Conservation (phyloP, 2,888 invertebrate species). For the Agrotis clavis region DNA sequence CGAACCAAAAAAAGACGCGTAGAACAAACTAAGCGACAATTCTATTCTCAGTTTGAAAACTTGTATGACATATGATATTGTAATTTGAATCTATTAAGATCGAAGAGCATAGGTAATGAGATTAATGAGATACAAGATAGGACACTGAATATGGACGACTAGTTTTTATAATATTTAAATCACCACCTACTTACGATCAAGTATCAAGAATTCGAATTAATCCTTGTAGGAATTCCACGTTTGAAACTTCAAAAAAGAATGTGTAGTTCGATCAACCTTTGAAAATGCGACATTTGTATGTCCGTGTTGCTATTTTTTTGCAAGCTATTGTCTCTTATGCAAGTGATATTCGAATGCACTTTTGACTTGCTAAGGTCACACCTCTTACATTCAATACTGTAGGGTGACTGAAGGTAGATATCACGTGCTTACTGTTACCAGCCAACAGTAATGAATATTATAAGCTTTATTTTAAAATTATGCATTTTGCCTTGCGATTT, state of each 20-base stretch:
- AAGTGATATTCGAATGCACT: conserved; percentile 46
- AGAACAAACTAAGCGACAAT: conserved; percentile 12
- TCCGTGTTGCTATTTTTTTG: conserved; percentile 48
- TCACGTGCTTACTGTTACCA: conserved; percentile 46
- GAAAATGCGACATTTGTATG: conserved; percentile 58
- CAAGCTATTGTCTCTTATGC: conserved; percentile 29
- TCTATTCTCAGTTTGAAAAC: conserved; percentile 18
- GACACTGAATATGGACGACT: conserved; percentile 21
- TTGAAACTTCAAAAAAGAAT: conserved; percentile 34
- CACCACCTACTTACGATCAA: conserved; percentile 1
- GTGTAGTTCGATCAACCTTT: conserved; percentile 50
- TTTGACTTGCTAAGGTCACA: conserved; percentile 58
- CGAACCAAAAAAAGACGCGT: neutral
- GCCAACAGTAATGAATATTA: conserved; percentile 2
- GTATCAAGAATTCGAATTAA: conserved; percentile 1
- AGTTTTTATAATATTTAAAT: conserved; percentile 13
- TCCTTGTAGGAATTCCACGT: conserved; percentile 20
- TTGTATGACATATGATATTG: conserved; percentile 44
- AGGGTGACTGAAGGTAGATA: conserved; percentile 11
- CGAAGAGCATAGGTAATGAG: conserved; percentile 11
- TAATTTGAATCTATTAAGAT: conserved; percentile 48
- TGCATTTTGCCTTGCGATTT: no score
- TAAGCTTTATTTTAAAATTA: no score
- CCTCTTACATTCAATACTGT: conserved; percentile 50
- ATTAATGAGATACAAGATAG: conserved; percentile 26